A percentile compares a stretch with the other conserved stretches of the same genome.
These are phyloP conservation scores for Erebia ligea DNA, from an alignment of 2,888 invertebrate species.

Conservation along the genomic window DNA sequence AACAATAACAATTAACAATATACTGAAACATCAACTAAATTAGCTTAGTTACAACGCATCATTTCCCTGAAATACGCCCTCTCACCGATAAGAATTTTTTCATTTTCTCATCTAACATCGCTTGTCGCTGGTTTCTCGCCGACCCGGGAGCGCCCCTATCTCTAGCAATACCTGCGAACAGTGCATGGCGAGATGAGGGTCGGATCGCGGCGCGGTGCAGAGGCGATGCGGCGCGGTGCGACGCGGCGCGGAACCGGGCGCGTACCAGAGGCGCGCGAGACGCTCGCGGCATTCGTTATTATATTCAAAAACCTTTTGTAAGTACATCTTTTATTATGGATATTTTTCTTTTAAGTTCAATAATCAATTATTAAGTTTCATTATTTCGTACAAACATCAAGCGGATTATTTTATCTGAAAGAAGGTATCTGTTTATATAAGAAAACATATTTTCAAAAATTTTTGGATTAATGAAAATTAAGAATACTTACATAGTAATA, in stretches of 20 bases:
- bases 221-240: constrained; percentile 25
- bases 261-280: constrained; percentile 63
- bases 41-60: constrained; percentile 74
- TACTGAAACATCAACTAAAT: constrained; percentile 71
- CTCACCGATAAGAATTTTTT: constrained; percentile 97
- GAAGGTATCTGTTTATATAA: constrained; percentile 45
- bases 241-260: constrained; percentile 60
- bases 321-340: neutral
- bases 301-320: constrained; percentile 5
- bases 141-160: constrained; percentile 85
- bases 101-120: constrained; percentile 96
- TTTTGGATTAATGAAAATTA: constrained; percentile 25
- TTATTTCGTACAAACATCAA: constrained; percentile 29
- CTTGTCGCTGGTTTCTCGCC: constrained; percentile 91
- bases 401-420: constrained; percentile 53
- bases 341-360: constrained; percentile 5
- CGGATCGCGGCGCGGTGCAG: constrained; percentile 46
- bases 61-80: constrained; percentile 62
- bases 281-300: constrained; percentile 51
- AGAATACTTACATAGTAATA: constrained; percentile 42
- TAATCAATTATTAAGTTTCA: neutral
- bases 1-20: constrained; percentile 55
- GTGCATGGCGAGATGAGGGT: constrained; percentile 72
- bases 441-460: neutral
- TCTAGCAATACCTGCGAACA: constrained; percentile 83